These are phyloP conservation scores for Malaclemys terrapin DNA, from an alignment of 2,113 vertebrate genomes.

Conservation along the genomic window DNA sequence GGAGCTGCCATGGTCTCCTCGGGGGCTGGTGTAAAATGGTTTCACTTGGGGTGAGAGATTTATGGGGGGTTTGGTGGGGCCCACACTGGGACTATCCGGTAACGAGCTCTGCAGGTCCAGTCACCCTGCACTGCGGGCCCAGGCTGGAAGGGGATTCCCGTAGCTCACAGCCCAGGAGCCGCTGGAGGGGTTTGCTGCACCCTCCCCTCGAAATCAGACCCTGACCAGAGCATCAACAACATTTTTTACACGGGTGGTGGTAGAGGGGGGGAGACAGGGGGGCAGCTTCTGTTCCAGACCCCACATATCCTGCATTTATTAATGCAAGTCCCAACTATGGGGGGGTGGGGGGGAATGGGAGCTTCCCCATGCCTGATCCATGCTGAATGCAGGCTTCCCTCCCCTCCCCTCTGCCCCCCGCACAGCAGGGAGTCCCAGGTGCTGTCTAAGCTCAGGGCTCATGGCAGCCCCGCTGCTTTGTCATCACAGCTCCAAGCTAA, in stretches of 20 bases:
- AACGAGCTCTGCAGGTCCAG: too few relatives aligned
- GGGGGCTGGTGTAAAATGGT: not conserved
- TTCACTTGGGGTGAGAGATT: rapidly evolving
- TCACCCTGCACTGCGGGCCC: too few relatives aligned
- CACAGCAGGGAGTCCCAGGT: not conserved
- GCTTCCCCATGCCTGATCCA: too few relatives aligned
- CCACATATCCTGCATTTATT: not conserved
- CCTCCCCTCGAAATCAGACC: too few relatives aligned
- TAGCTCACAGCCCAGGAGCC: not conserved
- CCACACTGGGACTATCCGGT: not conserved
- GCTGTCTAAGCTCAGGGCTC: not conserved
- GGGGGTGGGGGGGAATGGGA: too few relatives aligned
- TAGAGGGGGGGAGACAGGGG: too few relatives aligned
- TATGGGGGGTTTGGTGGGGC: rapidly evolving
- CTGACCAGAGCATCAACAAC: not conserved
- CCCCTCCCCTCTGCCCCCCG: too few relatives aligned
- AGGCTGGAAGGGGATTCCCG: not conserved
- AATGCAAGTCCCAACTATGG: not conserved
- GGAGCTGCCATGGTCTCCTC: not conserved
- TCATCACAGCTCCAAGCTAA: too few relatives aligned
- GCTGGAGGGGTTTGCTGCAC: not conserved
- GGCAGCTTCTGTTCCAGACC: too few relatives aligned
- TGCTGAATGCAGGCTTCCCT: not conserved
- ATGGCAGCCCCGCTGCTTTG: too few relatives aligned
- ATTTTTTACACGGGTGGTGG: rapidly evolving